Evolutionary conservation across 1,140 invertebrate species (phyloP), one percentile per base, ranked within the genome.

Genomic region (Drosophila paulistorum): DNA sequence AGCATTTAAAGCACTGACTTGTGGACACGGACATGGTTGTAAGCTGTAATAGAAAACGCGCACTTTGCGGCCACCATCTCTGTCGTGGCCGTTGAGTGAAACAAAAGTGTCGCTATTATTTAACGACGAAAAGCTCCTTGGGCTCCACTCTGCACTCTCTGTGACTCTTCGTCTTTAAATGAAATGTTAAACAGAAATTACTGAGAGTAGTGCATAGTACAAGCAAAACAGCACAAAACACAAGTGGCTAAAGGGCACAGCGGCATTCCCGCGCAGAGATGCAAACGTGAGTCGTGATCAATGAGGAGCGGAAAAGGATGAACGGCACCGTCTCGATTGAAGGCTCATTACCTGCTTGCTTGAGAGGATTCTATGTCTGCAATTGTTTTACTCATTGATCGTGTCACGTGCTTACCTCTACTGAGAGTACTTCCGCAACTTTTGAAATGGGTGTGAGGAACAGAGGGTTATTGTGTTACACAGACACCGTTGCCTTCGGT

Each of bases 21-120:
- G 58, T 68, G 57, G 62, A 69, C 57, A 48, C 13, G 37, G 58
- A 41, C 57, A 48, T 13, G 42, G 63, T 71, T 65, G 42, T 58
- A 30, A 71, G 68, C 48, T 76, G 79, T 87, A 85, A 85, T 79
- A 87, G 79, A 87, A 86, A 87, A 76, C 83, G 79, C 68, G 78
- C 82, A 86, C 83, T 81, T 86, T 86, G 83, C 82, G 67, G 71
- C 68, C 33, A 72, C 75, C 74, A 73, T 79, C 68, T 76, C 69
- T 71, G 66, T 69, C 64, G 68, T 51, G 54, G 70, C 51, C 70
- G 63, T 59, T 81, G 79, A 77, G 57, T 63, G 71, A 82, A 83
- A 79, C 75, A 82, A 83, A 82, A 82, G 79, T 87, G 84, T 89
- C 83, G 84, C 79, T 87, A 77, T 87, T 87, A 89, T 83, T 89